phyloP scores from a whole-genome alignment of 2,113 vertebrate species.

The Macaca fascicularis region T2T-MFA8v1.1 NC_088394.1:57115001-57115500 shows the following conservation, averaged over 20 bases:
- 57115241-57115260: background rate
- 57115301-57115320: background rate
- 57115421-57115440: conserved; percentile 31
- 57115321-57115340: background rate
- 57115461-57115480: conserved; percentile 51
- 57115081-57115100: conserved; percentile 38
- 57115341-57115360: conserved; percentile 50
- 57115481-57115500: conserved; percentile 20
- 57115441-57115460: conserved; percentile 43
- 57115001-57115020: background rate
- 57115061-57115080: conserved; percentile 30
- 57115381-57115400: conserved; percentile 42
- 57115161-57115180: background rate
- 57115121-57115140: conserved; percentile 19
- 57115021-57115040: conserved; percentile 4
- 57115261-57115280: background rate
- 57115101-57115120: conserved; percentile 43
- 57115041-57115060: background rate
- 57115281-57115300: background rate
- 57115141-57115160: background rate
- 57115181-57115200: background rate
- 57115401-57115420: conserved; percentile 20
- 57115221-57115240: background rate
- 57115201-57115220: background rate
- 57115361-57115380: conserved; percentile 40